These are phyloP conservation scores for Germaria angustata DNA, from an alignment of 2,888 invertebrate genomes.

Conservation along the genomic window DNA sequence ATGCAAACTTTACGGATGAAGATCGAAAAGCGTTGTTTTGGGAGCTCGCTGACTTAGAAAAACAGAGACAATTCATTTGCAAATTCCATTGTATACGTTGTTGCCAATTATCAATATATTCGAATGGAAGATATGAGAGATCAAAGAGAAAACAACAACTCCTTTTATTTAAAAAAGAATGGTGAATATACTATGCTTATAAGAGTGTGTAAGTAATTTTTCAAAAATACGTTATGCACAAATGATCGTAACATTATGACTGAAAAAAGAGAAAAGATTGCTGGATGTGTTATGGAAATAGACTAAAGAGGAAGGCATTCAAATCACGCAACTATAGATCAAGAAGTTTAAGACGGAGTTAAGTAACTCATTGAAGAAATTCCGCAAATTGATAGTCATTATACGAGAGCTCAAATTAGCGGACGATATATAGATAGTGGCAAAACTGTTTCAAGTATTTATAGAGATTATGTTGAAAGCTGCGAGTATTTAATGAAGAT, in stretches of 20 bases:
- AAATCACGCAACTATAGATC: conserved; percentile 23
- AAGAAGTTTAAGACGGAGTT: too few relatives aligned
- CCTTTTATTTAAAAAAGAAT: too few relatives aligned
- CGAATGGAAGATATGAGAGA: neutral
- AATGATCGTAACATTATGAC: too few relatives aligned
- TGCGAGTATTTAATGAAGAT: conserved; percentile 36
- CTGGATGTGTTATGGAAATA: conserved; percentile 9
- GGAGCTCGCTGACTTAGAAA: neutral
- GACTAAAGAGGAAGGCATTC: conserved; percentile 48
- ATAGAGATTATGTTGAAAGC: conserved; percentile 35
- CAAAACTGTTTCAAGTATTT: too few relatives aligned
- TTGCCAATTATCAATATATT: neutral
- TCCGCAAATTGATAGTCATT: too few relatives aligned
- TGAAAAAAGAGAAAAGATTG: conserved; percentile 23
- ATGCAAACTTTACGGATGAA: too few relatives aligned
- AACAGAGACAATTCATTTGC: conserved; percentile 12
- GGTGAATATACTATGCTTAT: conserved; percentile 43
- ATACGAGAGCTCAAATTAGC: conserved; percentile 29
- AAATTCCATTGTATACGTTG: conserved; percentile 1
- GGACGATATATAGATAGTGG: conserved; percentile 52
- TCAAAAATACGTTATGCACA: too few relatives aligned
- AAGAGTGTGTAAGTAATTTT: too few relatives aligned
- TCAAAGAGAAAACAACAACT: too few relatives aligned
- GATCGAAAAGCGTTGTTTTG: neutral
- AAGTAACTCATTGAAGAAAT: too few relatives aligned